Evolutionary conservation across 2,113 vertebrate genomes (phyloP).

Genomic region (Clarias magur): DNA sequence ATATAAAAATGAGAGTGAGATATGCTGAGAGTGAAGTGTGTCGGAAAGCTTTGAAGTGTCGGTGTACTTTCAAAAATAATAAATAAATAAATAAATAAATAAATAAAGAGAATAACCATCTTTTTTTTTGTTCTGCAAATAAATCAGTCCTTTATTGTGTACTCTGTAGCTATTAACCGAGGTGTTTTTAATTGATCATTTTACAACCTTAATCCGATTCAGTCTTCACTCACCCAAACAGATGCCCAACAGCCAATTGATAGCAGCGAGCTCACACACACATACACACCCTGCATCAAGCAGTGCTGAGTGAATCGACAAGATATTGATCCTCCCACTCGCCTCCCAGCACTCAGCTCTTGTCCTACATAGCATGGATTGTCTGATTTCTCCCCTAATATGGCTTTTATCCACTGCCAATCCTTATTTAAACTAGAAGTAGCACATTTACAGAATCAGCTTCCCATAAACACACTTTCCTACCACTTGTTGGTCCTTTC

Average conservation of each 20-base stretch:
- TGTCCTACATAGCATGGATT: slow-evolving; percentile 81
- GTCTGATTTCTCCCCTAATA: slow-evolving; percentile 81
- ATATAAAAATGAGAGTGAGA: slow-evolving; percentile 25
- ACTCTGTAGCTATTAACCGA: slow-evolving; percentile 17
- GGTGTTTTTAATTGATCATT: slow-evolving; percentile 29
- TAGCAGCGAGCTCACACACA: slow-evolving; percentile 23
- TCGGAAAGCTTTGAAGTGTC: slow-evolving; percentile 35
- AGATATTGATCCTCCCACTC: slow-evolving; percentile 79
- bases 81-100: slow-evolving; percentile 2
- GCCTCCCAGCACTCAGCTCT: slow-evolving; percentile 73
- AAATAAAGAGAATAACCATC: neutral
- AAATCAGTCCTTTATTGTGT: slow-evolving; percentile 33
- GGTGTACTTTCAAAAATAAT: neutral
- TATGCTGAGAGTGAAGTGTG: slow-evolving; percentile 17
- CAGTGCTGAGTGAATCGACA: slow-evolving; percentile 81
- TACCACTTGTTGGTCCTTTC: slow-evolving; percentile 16
- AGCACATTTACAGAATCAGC: slow-evolving; percentile 67
- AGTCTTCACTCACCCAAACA: slow-evolving; percentile 44
- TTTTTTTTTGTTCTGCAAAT: neutral
- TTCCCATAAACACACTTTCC: slow-evolving; percentile 14
- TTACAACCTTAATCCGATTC: slow-evolving; percentile 28
- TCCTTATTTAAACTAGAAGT: slow-evolving; percentile 85
- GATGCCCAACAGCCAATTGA: slow-evolving; percentile 64
- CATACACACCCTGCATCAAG: slow-evolving; percentile 47
- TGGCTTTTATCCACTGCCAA: slow-evolving; percentile 81